Percentiles rank a stretch among this genome's conserved stretches.
phyloP scores from a whole-genome alignment of 2,113 vertebrate species.

The Thamnophis sirtalis region DNA sequence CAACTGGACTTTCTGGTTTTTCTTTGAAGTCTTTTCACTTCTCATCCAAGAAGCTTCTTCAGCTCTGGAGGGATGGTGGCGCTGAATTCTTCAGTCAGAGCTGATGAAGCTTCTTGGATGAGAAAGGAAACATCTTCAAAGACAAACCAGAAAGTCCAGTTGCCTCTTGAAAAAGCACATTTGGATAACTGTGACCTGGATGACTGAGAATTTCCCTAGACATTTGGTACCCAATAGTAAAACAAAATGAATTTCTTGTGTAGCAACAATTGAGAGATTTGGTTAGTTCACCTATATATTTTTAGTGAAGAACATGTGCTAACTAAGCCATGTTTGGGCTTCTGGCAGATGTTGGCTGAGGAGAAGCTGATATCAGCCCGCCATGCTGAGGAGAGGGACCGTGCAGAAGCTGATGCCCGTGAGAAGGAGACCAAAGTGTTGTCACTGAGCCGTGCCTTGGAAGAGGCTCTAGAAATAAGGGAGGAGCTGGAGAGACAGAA shows the following conservation, averaged over 20 bases:
- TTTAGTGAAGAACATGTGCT: neutral
- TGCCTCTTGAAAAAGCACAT: too few species aligned
- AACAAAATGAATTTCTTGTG: neutral
- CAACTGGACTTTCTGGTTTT: too few species aligned
- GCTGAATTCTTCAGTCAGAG: too few species aligned
- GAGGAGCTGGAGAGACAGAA: slow-evolving; percentile 84
- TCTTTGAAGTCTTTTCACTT: too few species aligned
- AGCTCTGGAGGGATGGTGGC: too few species aligned
- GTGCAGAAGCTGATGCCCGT: slow-evolving; percentile 82
- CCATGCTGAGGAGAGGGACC: slow-evolving; percentile 80
- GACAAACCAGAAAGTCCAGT: too few species aligned
- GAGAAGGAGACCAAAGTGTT: slow-evolving; percentile 85
- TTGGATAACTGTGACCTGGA: too few species aligned
- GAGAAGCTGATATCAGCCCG: slow-evolving; percentile 83
- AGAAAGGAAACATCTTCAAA: too few species aligned
- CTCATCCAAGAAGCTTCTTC: too few species aligned
- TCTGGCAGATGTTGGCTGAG: slow-evolving; percentile 80
- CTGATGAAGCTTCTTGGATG: too few species aligned
- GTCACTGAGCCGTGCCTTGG: slow-evolving; percentile 74
- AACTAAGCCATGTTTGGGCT: neutral
- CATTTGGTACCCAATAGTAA: neutral
- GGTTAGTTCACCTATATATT: neutral
- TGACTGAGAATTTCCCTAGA: too few species aligned
- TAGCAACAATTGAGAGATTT: neutral
- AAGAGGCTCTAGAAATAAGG: slow-evolving; percentile 78